Conservation (phyloP, 2,113 vertebrate species). For the Andinoacara biseriatus region DNA sequence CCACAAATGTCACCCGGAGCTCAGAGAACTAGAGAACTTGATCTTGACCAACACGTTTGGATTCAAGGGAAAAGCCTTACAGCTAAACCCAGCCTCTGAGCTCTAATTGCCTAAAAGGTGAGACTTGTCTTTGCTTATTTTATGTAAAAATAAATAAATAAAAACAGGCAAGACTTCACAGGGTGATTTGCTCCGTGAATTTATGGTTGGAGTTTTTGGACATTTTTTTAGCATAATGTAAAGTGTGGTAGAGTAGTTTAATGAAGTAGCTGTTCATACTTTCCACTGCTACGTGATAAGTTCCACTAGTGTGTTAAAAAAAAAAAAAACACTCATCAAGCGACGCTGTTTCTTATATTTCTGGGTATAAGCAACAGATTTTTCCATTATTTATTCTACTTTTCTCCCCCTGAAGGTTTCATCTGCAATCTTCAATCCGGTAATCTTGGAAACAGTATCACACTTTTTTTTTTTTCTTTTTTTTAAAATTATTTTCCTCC, state of each 20-base stretch:
- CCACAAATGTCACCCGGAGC: constrained; percentile 54
- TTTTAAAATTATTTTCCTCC: background rate
- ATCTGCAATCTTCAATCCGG: background rate
- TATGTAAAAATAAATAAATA: background rate
- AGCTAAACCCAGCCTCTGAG: background rate
- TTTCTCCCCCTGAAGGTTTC: constrained; percentile 2
- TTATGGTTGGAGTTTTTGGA: background rate
- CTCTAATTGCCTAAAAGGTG: constrained; percentile 34
- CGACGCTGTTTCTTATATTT: background rate
- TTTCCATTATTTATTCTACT: background rate
- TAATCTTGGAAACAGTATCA: constrained; percentile 20
- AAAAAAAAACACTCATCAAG: too few species aligned
- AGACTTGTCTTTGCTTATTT: constrained; percentile 4
- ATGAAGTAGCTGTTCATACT: background rate
- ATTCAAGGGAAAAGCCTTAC: constrained; percentile 10
- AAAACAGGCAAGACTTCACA: background rate
- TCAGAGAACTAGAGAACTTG: constrained; percentile 61
- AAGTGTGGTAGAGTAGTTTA: background rate
- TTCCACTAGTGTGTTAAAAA: too few species aligned
- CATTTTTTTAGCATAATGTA: background rate
- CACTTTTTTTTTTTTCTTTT: background rate
- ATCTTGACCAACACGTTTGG: constrained; percentile 68
- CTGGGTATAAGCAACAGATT: background rate
- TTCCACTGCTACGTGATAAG: background rate
- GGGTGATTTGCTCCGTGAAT: background rate